Evolutionary conservation across 2,888 invertebrate genomes (phyloP), one percentile per base, ranked within the genome.

Genomic region (Cheilosia vulpina): DNA sequence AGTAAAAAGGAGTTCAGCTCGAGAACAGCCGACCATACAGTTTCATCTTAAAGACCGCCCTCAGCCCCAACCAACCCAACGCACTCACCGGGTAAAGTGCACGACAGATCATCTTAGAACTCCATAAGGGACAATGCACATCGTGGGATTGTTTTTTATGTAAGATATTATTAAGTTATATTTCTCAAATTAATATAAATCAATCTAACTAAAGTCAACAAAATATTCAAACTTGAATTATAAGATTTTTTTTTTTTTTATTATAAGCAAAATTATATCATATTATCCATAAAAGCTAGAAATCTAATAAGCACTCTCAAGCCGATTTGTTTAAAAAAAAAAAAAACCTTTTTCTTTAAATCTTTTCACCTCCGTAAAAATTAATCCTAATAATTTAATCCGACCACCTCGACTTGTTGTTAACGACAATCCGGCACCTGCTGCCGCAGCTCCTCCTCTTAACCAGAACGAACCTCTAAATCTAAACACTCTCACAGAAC

Each of bases 311-410:
- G 45, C 6, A n/a, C 45, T 17, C 45, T 45, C 45, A 45, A 45
- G 45, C 45, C 45, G 45, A 45, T 45, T 45, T n/a, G n/a, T n/a
- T n/a, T n/a, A n/a, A n/a, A n/a, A n/a, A n/a, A n/a, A n/a, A n/a
- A n/a, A n/a, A n/a, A n/a, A n/a, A n/a, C n/a, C n/a, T n/a, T n/a
- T 15, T 41, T 15, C 4, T 41, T 4, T 41, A 4, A 41, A 41
- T 15, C 31, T 31, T 31, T 31, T 31, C 31, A 31, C 31, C 31
- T 31, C 31, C 31, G 31, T 41, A 15, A 41, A 41, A 41, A 41
- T 60, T 21, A 53, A 53, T 41, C n/a, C 52, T 41, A 66, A 66
- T 17, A 66, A 53, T 53, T 43, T 66, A 24, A 66, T 53, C 24
- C 31, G 21, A 66, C 43, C 53, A 41, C 66, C 53, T 41, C 53